These are phyloP conservation scores for Athalia cordata DNA, from an alignment of 2,888 invertebrate genomes.

Conservation along the genomic window DNA sequence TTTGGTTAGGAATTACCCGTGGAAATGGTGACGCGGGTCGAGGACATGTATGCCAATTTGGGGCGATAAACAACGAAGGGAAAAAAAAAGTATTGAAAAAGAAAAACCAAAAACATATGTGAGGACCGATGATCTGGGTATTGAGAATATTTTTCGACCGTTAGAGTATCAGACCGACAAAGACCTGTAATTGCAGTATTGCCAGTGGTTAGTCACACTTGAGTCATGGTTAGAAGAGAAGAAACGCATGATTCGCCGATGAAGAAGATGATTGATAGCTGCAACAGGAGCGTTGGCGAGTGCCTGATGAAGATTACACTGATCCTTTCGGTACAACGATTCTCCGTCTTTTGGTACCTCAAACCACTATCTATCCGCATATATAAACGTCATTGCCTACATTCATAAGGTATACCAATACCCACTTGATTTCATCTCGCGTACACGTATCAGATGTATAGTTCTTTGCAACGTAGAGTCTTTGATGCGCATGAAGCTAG, in stretches of 20 bases:
- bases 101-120: not conserved
- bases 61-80: too few species aligned
- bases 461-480: conserved; percentile 22
- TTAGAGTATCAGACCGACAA: conserved; percentile 26
- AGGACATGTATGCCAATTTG: too few species aligned
- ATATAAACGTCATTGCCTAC: not conserved
- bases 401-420: not conserved
- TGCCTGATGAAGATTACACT: conserved; percentile 5
- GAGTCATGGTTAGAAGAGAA: conserved; percentile 30
- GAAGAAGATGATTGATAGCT: conserved; percentile 63
- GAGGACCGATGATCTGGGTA: not conserved
- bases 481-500: conserved; percentile 14
- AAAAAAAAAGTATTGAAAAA: not conserved
- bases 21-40: not conserved
- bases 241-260: conserved; percentile 11
- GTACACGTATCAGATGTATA: not conserved
- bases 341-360: conserved; percentile 27
- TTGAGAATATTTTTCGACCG: not conserved
- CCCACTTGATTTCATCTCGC: conserved; percentile 12
- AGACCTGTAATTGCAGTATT: conserved; percentile 34
- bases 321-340: conserved; percentile 25
- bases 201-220: conserved; percentile 37
- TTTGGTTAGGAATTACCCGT: not conserved
- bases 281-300: conserved; percentile 55
- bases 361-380: not conserved